phyloP scores from a whole-genome alignment of 2,113 vertebrate genomes.

The Hemicordylus capensis region DNA sequence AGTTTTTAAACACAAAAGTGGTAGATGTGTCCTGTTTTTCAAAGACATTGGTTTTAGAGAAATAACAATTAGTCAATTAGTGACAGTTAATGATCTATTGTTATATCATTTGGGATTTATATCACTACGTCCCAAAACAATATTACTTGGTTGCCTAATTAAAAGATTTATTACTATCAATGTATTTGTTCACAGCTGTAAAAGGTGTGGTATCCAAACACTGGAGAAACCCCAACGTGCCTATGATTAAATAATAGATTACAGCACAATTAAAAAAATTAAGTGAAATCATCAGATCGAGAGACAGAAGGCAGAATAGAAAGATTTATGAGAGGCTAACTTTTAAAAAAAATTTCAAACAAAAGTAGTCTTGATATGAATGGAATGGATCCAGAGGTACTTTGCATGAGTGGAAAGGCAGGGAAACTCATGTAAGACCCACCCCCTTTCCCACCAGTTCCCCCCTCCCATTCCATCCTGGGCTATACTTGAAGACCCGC shows the following conservation, averaged over 20 bases:
- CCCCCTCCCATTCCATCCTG: too few species aligned
- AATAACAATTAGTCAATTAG: too few species aligned
- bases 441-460: not conserved
- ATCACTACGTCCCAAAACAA: not conserved
- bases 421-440: too few species aligned
- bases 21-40: not conserved
- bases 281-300: not conserved
- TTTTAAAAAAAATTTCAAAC: too few species aligned
- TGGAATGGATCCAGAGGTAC: too few species aligned
- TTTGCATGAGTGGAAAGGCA: too few species aligned
- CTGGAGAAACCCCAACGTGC: not conserved
- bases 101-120: too few species aligned
- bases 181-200: not conserved
- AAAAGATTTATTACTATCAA: not conserved
- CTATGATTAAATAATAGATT: not conserved
- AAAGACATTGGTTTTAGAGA: not conserved
- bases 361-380: too few species aligned
- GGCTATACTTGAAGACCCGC: too few species aligned
- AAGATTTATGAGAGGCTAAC: not conserved
- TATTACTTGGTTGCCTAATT: not conserved
- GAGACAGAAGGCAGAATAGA: not conserved
- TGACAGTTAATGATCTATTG: too few species aligned
- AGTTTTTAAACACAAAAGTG: not conserved
- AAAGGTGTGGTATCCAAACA: conserved; percentile 17
- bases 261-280: conserved; percentile 26